Base-by-base conservation (phyloP, 2,888 invertebrate species). In the Acleris sparsana region DNA sequence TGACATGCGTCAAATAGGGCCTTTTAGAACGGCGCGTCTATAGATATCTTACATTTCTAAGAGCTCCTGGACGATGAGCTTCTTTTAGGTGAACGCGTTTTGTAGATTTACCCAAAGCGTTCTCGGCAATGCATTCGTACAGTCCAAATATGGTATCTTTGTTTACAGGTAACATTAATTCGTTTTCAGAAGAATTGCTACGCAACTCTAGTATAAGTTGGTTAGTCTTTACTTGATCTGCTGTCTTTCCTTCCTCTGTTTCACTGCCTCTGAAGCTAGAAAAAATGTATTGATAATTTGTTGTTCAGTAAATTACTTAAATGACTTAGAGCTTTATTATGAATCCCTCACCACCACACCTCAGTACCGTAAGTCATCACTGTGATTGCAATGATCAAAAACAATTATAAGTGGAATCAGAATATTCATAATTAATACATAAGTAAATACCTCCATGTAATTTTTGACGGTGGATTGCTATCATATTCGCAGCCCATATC, bases 361-460 rank as follows among this genome's bases (percentile, higher is more conserved):
- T 25, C 25, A 29, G 25, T 29, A 29, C 25, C 5, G 5, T 25
- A 25, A 25, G 25, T 25, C 25, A 25, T 25, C 25, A 25, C 5
- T 5, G 25, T 5, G 25, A 22, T 3, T 22, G 25, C 25, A 25
- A 25, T 25, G 25, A 25, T 25, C 25, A 25, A 25, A 25, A 25
- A 5, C 25, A 25, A 1, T 5, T 25, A 5, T 25, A 25, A 25
- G 25, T 25, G 25, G 25, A 25, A 25, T 7, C 25, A 25, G 6
- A 25, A 25, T 25, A 6, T 25, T 25, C 25, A 25, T 25, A 6
- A 25, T 9, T 9, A 33, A 9, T 33, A 33, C 9, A 33, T 3
- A 33, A 33, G 33, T 22, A 53, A 75, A 70, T 77, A 92, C 92
- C 82, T 87, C 91, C 91, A 91, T 67, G 71, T 75, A 6, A 88